Evolutionary conservation across 2,888 invertebrate genomes (phyloP).

Genomic region (Gari tellinella): DNA sequence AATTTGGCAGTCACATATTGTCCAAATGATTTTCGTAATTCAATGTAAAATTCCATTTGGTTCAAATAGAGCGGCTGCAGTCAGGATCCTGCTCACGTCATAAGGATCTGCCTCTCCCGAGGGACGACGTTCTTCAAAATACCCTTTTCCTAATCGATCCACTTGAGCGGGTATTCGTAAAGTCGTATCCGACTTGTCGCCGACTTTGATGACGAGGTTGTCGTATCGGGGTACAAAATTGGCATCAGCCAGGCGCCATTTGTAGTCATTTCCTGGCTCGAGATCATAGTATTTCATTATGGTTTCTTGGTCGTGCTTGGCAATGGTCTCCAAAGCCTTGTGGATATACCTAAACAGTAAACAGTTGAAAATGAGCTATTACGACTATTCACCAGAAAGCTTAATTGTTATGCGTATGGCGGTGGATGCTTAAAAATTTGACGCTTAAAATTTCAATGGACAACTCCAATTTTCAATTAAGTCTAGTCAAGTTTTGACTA

Average conservation of each 20-base stretch:
- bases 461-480: too few relatives aligned
- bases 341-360: slow-evolving; percentile 17
- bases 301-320: slow-evolving; percentile 17
- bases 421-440: too few relatives aligned
- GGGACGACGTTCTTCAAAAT: slow-evolving; percentile 40
- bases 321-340: slow-evolving; percentile 25
- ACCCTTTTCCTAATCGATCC: slow-evolving; percentile 16
- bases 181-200: slow-evolving; percentile 22
- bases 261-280: slow-evolving; percentile 20
- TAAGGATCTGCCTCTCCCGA: slow-evolving; percentile 42
- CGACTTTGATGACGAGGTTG: slow-evolving; percentile 15
- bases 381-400: too few relatives aligned
- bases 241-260: slow-evolving; percentile 30
- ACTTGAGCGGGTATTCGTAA: slow-evolving; percentile 34
- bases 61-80: slow-evolving; percentile 10
- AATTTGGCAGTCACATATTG: too few relatives aligned
- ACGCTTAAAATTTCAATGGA: too few relatives aligned
- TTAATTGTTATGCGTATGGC: too few relatives aligned
- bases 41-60: too few relatives aligned
- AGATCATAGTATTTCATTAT: slow-evolving; percentile 32
- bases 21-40: too few relatives aligned
- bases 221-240: slow-evolving; percentile 21
- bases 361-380: too few relatives aligned
- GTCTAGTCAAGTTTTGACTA: too few relatives aligned
- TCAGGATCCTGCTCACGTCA: slow-evolving; percentile 25